A percentile compares a stretch with the other conserved stretches of the same genome.
These are phyloP conservation scores for Drosophila mulleri DNA, from an alignment of 2,888 invertebrate genomes.

Conservation along the genomic window DNA sequence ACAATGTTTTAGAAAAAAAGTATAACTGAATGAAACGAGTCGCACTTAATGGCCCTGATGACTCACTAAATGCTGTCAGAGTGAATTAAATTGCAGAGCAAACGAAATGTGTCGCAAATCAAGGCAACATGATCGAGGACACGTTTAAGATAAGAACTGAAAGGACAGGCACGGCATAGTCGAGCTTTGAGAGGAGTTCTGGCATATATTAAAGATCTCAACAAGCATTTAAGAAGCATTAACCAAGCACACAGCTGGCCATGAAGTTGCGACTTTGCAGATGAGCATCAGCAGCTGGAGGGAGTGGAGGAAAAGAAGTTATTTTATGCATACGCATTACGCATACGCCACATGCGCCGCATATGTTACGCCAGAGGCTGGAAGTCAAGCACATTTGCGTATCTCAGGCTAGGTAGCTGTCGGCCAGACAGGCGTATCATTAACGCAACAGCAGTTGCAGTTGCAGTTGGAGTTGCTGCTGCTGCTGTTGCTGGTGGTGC, in stretches of 20 bases:
- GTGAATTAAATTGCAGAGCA: constrained; percentile 6
- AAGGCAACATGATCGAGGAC: constrained; percentile 2
- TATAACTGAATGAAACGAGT: constrained; percentile 37
- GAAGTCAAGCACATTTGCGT: constrained; percentile 55
- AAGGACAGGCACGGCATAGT: background rate
- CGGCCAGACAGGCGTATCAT: constrained; percentile 74
- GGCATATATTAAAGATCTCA: background rate
- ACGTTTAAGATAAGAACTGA: background rate
- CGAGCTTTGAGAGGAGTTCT: background rate
- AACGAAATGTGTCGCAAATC: constrained; percentile 1
- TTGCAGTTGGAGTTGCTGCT: constrained; percentile 28
- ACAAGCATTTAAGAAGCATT: background rate
- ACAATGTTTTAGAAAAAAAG: constrained; percentile 22
- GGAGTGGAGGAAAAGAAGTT: constrained; percentile 3
- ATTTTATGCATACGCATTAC: constrained; percentile 46
- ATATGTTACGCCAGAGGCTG: constrained; percentile 17
- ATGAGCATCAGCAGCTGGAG: no score
- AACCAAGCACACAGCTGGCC: constrained; percentile 11
- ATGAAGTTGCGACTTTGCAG: constrained; percentile 1
- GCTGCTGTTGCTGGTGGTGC: constrained; percentile 17
- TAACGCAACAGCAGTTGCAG: constrained; percentile 62
- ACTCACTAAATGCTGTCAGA: constrained; percentile 19
- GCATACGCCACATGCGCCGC: constrained; percentile 66
- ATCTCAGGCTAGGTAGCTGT: constrained; percentile 42
- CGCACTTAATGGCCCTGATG: constrained; percentile 34